phyloP scores from a whole-genome alignment of 2,113 vertebrate species.

The Zosterops borbonicus region DNA sequence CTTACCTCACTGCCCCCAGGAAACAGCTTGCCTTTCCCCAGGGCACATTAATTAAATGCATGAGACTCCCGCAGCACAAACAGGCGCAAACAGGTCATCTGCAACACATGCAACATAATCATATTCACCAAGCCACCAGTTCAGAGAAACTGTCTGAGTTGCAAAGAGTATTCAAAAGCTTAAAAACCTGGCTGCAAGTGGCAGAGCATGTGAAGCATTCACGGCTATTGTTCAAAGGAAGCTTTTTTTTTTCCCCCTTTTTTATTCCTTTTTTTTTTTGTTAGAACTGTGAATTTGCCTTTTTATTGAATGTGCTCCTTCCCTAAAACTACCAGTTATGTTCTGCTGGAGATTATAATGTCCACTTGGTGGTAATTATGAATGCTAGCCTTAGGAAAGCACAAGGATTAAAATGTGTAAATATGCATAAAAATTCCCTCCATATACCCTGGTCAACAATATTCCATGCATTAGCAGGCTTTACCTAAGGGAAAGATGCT shows the following conservation, averaged over 20 bases:
- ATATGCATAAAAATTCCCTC: not conserved
- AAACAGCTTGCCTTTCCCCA: not conserved
- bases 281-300: not conserved
- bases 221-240: not conserved
- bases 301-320: not conserved
- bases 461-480: not conserved
- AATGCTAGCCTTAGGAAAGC: not conserved
- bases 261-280: too few relatives aligned
- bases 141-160: not conserved
- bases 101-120: not conserved
- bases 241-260: not conserved
- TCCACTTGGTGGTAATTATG: not conserved
- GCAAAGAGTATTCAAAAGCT: not conserved
- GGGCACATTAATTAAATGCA: not conserved
- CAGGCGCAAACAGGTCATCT: not conserved
- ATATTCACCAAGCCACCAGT: not conserved
- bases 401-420: not conserved
- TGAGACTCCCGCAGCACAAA: not conserved
- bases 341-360: not conserved
- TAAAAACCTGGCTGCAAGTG: not conserved
- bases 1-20: not conserved
- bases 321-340: not conserved
- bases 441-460: not conserved
- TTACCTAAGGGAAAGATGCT: not conserved
- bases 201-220: not conserved